These are phyloP conservation scores for Yponomeuta evonymella DNA, from an alignment of 2,888 invertebrate genomes.

Conservation along the genomic window DNA sequence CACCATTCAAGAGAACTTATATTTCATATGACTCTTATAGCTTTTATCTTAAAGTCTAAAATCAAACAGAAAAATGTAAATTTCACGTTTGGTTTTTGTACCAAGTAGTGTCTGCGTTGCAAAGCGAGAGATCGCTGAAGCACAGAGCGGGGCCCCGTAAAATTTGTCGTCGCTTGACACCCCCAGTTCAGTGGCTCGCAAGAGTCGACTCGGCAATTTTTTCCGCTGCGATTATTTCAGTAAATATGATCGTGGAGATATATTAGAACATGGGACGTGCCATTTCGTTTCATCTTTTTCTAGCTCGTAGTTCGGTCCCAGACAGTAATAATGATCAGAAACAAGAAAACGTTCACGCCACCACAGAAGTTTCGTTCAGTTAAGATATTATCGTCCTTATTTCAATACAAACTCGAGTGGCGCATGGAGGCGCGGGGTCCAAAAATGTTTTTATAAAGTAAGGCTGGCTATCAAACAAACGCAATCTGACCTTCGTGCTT, in stretches of 20 bases:
- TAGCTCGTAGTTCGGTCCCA: neutral
- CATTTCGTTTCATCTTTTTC: neutral
- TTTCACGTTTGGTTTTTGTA: neutral
- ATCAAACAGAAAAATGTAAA: neutral
- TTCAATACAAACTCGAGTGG: too few relatives aligned
- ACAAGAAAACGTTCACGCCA: too few relatives aligned
- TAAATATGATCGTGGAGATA: conserved; percentile 27
- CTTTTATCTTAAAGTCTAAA: neutral
- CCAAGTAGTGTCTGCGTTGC: conserved; percentile 26
- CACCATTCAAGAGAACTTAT: neutral
- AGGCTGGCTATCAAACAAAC: too few relatives aligned
- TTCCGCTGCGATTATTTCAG: conserved; percentile 42
- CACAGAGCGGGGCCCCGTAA: conserved; percentile 36
- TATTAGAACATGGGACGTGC: neutral
- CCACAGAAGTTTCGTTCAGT: too few relatives aligned
- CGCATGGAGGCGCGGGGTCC: too few relatives aligned
- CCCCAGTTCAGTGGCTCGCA: conserved; percentile 42
- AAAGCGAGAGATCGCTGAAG: conserved; percentile 45
- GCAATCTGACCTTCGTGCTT: too few relatives aligned
- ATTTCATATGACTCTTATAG: neutral
- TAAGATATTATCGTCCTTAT: too few relatives aligned
- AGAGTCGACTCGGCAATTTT: conserved; percentile 32
- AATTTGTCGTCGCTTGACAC: conserved; percentile 62
- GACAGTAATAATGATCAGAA: too few relatives aligned
- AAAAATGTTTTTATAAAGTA: too few relatives aligned